Percentiles rank a stretch among this genome's conserved stretches.
Conservation (phyloP, 2,888 invertebrate genomes). For the Ceratothoa steindachneri region DNA sequence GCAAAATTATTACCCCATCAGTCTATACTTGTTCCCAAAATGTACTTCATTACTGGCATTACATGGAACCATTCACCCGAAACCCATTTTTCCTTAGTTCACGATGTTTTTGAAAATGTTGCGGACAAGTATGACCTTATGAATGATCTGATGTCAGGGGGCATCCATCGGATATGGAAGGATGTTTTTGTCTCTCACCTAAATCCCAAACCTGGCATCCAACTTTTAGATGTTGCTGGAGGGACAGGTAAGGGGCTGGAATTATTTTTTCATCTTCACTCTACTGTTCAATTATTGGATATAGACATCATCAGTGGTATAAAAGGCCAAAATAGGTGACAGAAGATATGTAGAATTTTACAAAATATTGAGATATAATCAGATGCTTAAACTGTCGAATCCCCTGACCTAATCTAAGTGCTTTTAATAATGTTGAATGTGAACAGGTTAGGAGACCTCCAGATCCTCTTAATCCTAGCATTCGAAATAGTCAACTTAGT, state of each 20-base stretch:
- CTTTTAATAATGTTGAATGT: no score
- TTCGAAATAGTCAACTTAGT: no score
- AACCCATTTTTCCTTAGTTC: conserved; percentile 64
- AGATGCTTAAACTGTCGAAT: no score
- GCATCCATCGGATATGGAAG: conserved; percentile 95
- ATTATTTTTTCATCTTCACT: neutral
- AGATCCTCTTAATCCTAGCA: no score
- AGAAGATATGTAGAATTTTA: conserved; percentile 6
- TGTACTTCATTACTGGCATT: conserved; percentile 11
- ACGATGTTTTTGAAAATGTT: conserved; percentile 89
- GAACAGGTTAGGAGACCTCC: no score
- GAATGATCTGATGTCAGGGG: conserved; percentile 97
- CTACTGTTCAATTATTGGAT: no score
- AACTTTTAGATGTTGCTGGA: conserved; percentile 91
- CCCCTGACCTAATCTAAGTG: no score
- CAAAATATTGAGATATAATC: no score
- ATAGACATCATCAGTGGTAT: neutral
- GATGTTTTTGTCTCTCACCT: conserved; percentile 80
- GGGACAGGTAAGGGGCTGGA: conserved; percentile 83
- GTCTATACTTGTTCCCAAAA: neutral
- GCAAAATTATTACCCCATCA: no score
- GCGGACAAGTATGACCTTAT: conserved; percentile 90
- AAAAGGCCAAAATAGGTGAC: no score
- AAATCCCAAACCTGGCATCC: conserved; percentile 69
- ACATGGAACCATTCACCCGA: no score